Evolutionary conservation across 1,140 invertebrate genomes (phyloP).

Genomic region (Drosophila oshimai): DNA sequence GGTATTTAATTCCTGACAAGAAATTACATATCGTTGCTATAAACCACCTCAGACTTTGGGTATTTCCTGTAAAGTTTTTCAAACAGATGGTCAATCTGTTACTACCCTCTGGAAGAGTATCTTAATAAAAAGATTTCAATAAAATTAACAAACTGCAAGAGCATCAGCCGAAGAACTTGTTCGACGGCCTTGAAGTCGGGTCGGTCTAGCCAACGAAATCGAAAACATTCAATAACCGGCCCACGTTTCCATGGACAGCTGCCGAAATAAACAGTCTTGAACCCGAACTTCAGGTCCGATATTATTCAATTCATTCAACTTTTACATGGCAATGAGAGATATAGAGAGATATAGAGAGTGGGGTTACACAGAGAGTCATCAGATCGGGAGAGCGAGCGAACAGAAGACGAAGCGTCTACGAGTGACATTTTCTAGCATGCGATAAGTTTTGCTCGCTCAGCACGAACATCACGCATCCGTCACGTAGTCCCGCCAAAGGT

Average conservation of each 20-base stretch:
- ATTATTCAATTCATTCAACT: conserved; percentile 72
- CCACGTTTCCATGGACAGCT: conserved; percentile 34
- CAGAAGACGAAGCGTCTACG: background rate
- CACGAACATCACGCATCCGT: conserved; percentile 47
- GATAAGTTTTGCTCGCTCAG: conserved; percentile 18
- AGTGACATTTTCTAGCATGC: conserved; percentile 46
- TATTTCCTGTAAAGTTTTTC: background rate
- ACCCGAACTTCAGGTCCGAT: conserved; percentile 57
- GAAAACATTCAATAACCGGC: conserved; percentile 64
- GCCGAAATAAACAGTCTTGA: conserved; percentile 71
- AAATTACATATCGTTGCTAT: too few species aligned
- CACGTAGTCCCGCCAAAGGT: conserved; percentile 39
- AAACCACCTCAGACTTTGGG: too few species aligned
- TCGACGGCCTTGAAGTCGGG: conserved; percentile 61
- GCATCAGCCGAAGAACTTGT: conserved; percentile 65
- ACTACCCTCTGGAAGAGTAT: background rate
- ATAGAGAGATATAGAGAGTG: background rate
- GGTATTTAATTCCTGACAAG: too few species aligned
- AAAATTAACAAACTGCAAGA: conserved; percentile 17
- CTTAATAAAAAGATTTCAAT: conserved; percentile 24
- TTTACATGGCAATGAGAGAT: conserved; percentile 60
- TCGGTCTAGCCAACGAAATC: conserved; percentile 64
- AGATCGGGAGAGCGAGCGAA: background rate
- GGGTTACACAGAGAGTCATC: background rate
- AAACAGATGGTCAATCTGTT: background rate